Evolutionary conservation across 2,113 vertebrate species (phyloP).

Genomic region (Dendropsophus ebraccatus): DNA sequence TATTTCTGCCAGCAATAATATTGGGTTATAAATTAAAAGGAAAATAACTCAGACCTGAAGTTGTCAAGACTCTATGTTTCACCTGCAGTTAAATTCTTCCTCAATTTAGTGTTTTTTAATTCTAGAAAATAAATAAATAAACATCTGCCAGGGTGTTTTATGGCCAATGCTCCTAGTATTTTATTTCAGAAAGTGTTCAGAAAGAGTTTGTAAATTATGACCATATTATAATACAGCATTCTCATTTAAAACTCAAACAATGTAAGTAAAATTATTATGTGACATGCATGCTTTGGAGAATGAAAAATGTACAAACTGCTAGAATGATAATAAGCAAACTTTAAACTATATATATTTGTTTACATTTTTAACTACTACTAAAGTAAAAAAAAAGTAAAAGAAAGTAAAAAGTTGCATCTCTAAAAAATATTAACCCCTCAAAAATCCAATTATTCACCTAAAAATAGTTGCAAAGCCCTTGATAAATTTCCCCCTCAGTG

Average conservation of each 20-base stretch:
- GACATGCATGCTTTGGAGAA: background rate
- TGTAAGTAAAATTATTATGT: conserved; percentile 2
- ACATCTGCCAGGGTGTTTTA: conserved; percentile 33
- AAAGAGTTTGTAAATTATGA: background rate
- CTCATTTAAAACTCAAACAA: conserved; percentile 29
- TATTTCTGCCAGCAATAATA: background rate
- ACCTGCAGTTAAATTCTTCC: conserved; percentile 12
- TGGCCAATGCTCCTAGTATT: background rate
- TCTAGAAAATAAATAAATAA: conserved; percentile 22
- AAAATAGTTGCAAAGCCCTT: no score
- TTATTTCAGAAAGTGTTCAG: conserved; percentile 1
- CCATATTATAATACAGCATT: conserved; percentile 11
- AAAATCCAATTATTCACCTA: no score
- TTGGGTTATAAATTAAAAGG: background rate
- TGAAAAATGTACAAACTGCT: background rate
- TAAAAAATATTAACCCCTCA: no score
- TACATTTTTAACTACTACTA: no score
- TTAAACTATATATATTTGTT: no score
- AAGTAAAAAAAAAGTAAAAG: no score
- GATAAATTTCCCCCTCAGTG: no score
- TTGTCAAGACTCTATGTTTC: conserved; percentile 12
- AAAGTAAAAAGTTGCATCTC: no score
- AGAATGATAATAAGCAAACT: no score
- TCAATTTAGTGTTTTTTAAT: conserved; percentile 21
- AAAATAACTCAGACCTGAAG: background rate